Conservation (phyloP, 2,888 invertebrate species). For the Fabriciana adippe region DNA sequence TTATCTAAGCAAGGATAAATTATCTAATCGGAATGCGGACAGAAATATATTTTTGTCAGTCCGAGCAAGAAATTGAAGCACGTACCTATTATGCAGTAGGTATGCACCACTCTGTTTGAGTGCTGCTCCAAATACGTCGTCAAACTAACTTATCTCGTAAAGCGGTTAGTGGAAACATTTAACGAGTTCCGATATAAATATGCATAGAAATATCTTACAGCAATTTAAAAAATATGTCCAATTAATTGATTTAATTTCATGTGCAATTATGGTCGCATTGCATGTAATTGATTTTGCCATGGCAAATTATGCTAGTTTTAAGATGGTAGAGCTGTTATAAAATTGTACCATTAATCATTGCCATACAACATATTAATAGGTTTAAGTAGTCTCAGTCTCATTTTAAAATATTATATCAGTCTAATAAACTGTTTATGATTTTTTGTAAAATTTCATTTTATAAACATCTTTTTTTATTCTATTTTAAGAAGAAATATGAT, state of each 20-base stretch:
- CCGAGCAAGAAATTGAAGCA: constrained; percentile 19
- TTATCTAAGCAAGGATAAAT: constrained; percentile 10
- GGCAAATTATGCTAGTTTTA: no score
- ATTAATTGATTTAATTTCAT: constrained; percentile 14
- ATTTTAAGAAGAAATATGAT: no score
- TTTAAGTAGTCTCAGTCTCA: no score
- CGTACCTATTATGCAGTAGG: constrained; percentile 14
- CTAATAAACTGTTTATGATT: no score
- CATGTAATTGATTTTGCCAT: constrained; percentile 2
- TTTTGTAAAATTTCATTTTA: no score
- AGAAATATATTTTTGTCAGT: constrained; percentile 22
- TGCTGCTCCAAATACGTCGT: constrained; percentile 32
- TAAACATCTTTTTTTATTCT: no score
- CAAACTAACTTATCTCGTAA: constrained; percentile 27
- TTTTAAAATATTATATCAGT: no score
- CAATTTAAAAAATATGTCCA: constrained; percentile 13
- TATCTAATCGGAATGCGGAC: constrained; percentile 20
- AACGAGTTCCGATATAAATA: constrained; percentile 24
- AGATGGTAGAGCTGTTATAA: no score
- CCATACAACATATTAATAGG: no score
- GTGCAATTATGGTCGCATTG: constrained; percentile 3
- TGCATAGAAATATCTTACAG: constrained; percentile 11
- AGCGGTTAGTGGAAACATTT: constrained; percentile 32
- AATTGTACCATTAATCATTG: no score
- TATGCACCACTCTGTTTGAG: constrained; percentile 27